Percentiles rank a stretch among this genome's conserved stretches.
Conservation (phyloP, 2,888 invertebrate genomes). For the Ametastegia equiseti region DNA sequence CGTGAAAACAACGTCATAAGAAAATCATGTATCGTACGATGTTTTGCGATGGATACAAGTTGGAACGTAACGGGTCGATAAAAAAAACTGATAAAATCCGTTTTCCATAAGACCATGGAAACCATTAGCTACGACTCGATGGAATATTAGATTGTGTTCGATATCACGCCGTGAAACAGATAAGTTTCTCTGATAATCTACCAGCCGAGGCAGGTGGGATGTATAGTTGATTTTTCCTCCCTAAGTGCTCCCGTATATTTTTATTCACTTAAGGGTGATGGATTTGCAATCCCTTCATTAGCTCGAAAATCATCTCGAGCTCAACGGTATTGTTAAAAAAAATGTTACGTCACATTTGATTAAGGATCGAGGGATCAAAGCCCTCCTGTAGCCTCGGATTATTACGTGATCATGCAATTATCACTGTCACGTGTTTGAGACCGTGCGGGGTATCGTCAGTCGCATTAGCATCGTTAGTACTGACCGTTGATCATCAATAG, state of each 20-base stretch:
- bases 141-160: not conserved
- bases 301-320: not conserved
- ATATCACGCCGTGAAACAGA: not conserved
- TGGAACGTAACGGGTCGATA: not conserved
- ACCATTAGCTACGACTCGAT: conserved; percentile 18
- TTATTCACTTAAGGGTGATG: not conserved
- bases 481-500: not conserved
- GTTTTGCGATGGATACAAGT: conserved; percentile 7
- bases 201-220: not conserved
- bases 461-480: conserved; percentile 14
- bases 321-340: not conserved
- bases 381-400: not conserved
- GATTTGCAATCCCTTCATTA: not conserved
- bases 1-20: not conserved
- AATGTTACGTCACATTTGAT: not conserved
- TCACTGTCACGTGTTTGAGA: conserved; percentile 19
- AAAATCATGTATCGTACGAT: not conserved
- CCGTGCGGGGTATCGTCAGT: not conserved
- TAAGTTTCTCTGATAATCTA: not conserved
- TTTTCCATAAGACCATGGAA: not conserved
- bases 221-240: not conserved
- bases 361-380: not conserved
- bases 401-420: not conserved
- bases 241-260: not conserved
- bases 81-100: not conserved